phyloP scores from a whole-genome alignment of 2,113 vertebrate species.

The Carassius gibelio region DNA sequence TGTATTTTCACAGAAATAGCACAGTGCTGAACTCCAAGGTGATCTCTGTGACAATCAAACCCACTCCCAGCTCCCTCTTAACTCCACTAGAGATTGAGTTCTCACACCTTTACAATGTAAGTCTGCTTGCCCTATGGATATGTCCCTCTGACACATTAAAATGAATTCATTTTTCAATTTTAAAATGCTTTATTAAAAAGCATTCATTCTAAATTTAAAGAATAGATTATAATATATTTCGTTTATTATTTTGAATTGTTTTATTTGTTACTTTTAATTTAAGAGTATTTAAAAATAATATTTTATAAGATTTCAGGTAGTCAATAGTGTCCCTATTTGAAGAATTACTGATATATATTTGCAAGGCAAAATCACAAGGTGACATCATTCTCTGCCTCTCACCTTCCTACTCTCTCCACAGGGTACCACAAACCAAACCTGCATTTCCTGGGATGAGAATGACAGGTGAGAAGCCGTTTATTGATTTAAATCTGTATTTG shows the following conservation, averaged over 20 bases:
- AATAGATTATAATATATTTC: too few relatives aligned
- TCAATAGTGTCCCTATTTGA: neutral
- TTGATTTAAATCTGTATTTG: conserved; percentile 34
- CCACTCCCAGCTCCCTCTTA: conserved; percentile 83
- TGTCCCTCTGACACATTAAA: neutral
- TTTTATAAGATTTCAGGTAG: neutral
- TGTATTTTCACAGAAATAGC: conserved; percentile 79
- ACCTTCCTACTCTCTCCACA: conserved; percentile 62
- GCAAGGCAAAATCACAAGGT: conserved; percentile 10
- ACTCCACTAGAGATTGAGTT: conserved; percentile 90
- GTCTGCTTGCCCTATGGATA: conserved; percentile 57
- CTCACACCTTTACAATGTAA: conserved; percentile 93
- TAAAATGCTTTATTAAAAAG: too few relatives aligned
- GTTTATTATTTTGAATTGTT: too few relatives aligned
- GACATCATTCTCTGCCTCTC: neutral
- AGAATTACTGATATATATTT: conserved; percentile 3
- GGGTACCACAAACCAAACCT: conserved; percentile 96
- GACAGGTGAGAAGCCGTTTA: conserved; percentile 81
- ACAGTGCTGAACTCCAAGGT: conserved; percentile 93
- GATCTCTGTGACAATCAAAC: conserved; percentile 93
- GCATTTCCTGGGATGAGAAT: conserved; percentile 92
- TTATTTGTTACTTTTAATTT: too few relatives aligned
- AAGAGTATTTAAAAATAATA: too few relatives aligned
- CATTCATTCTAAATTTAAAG: too few relatives aligned
- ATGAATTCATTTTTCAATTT: neutral